Evolutionary conservation across 2,797 vertebrate species (phyloP).

Genomic region (Scolopax bukidnonensis): DNA sequence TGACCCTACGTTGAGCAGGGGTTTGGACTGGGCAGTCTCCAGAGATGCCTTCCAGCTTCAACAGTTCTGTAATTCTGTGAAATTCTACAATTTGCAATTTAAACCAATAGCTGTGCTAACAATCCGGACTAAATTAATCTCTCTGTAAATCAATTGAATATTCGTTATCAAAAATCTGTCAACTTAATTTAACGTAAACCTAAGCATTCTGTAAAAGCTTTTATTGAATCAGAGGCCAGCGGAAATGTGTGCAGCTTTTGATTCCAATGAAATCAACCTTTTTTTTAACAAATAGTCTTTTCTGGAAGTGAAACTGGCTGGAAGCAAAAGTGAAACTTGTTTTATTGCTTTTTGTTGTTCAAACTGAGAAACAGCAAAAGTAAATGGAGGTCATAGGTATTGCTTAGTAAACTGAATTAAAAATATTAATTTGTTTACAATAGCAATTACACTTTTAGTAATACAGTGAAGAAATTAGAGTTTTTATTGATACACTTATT

Average conservation of each 20-base stretch:
- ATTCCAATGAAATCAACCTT: conserved; percentile 11
- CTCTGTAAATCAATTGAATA: conserved; percentile 32
- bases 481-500: neutral
- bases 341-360: conserved; percentile 42
- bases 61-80: neutral
- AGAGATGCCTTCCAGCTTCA: conserved; percentile 1
- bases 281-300: conserved; percentile 22
- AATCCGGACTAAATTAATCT: conserved; percentile 39
- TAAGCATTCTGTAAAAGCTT: conserved; percentile 16
- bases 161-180: conserved; percentile 30
- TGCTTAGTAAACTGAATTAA: conserved; percentile 18
- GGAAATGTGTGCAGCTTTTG: conserved; percentile 24
- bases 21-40: neutral
- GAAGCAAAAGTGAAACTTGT: conserved; percentile 38
- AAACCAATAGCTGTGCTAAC: conserved; percentile 9
- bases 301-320: conserved; percentile 33
- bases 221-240: conserved; percentile 38
- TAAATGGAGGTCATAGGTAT: conserved; percentile 5
- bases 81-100: conserved; percentile 11
- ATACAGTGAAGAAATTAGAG: neutral
- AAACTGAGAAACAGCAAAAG: neutral
- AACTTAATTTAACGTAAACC: conserved; percentile 40
- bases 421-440: conserved; percentile 23
- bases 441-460: neutral
- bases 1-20: neutral